Percentiles rank a stretch among this genome's conserved stretches.
phyloP scores from a whole-genome alignment of 2,797 vertebrate genomes.

The Sebastolobus alascanus region DNA sequence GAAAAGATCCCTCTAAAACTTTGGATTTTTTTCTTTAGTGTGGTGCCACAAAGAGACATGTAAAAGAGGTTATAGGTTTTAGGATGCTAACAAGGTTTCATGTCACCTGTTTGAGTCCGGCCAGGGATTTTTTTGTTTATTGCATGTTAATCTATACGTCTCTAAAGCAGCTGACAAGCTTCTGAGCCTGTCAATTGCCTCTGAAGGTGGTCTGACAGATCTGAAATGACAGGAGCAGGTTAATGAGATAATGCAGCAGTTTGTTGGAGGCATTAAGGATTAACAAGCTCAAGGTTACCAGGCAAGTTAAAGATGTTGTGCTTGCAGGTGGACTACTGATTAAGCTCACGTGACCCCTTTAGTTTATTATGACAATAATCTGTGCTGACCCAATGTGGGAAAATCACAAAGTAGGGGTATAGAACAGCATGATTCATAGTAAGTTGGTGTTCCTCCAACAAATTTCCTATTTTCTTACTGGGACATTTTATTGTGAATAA shows the following conservation, averaged over 20 bases:
- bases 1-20: background rate
- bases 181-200: background rate
- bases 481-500: background rate
- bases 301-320: background rate
- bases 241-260: conserved; percentile 26
- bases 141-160: background rate
- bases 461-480: background rate
- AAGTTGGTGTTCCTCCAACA: background rate
- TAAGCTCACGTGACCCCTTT: background rate
- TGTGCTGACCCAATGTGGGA: background rate
- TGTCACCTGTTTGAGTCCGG: background rate
- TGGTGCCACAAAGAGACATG: background rate
- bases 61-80: no score
- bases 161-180: background rate
- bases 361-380: background rate
- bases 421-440: background rate
- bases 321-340: background rate
- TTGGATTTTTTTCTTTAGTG: background rate
- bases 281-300: conserved; percentile 26
- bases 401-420: background rate
- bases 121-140: background rate
- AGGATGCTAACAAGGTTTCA: background rate
- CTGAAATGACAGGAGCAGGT: conserved; percentile 33
- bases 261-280: conserved; percentile 26
- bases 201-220: conserved; percentile 17